phyloP scores from a whole-genome alignment of 2,797 vertebrate species.

The Myotis myotis region DNA sequence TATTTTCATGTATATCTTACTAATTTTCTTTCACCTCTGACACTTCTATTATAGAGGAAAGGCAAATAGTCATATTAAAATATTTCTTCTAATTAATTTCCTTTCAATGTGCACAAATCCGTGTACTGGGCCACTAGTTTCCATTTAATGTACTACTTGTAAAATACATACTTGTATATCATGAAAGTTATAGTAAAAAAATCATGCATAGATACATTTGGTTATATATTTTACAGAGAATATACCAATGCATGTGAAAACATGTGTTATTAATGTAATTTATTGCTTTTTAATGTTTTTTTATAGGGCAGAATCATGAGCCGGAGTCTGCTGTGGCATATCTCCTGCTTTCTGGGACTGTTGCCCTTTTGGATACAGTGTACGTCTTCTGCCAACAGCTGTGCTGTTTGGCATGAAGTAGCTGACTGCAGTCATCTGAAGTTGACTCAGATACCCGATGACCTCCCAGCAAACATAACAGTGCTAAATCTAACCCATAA shows the following conservation, averaged over 20 bases:
- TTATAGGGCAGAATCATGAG: constrained; percentile 53
- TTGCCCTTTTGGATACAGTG: neutral
- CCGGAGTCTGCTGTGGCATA: neutral
- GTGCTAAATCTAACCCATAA: constrained; percentile 94
- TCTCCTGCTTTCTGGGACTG: neutral
- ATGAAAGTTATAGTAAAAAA: neutral
- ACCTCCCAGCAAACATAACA: constrained; percentile 91
- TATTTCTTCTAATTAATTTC: no score
- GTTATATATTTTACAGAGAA: neutral
- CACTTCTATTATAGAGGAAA: no score
- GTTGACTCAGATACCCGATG: constrained; percentile 86
- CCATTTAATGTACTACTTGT: neutral
- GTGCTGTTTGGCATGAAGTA: constrained; percentile 52
- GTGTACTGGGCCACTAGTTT: neutral
- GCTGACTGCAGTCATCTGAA: constrained; percentile 95
- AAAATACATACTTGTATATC: neutral
- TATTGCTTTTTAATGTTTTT: neutral
- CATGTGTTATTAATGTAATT: neutral
- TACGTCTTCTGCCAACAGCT: constrained; percentile 32
- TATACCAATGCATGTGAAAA: neutral
- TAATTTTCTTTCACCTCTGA: no score
- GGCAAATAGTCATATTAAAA: no score
- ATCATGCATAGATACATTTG: neutral
- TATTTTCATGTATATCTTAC: no score
- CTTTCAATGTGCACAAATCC: no score